A percentile compares a stretch with the other conserved stretches of the same genome.
These are phyloP conservation scores for Leguminivora glycinivorella DNA, from an alignment of 1,140 invertebrate species.

Conservation along the genomic window DNA sequence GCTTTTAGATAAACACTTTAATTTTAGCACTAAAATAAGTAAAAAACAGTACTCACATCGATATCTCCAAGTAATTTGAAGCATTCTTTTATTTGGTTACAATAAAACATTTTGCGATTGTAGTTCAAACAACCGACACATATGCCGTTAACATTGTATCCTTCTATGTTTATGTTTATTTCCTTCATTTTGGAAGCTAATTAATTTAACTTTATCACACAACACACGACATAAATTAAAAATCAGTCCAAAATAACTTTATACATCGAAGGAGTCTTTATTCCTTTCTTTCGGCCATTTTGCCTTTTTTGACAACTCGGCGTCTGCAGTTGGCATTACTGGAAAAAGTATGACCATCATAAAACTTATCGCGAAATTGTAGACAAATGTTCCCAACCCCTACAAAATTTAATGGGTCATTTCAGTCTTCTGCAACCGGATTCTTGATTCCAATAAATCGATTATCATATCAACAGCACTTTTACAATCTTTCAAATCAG, in stretches of 20 bases:
- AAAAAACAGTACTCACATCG: constrained; percentile 53
- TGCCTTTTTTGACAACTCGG: not conserved
- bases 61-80: constrained; percentile 62
- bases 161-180: constrained; percentile 74
- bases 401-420: too few relatives aligned
- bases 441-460: too few relatives aligned
- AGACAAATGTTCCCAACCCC: too few relatives aligned
- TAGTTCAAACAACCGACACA: constrained; percentile 70
- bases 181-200: constrained; percentile 57
- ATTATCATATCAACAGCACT: too few relatives aligned
- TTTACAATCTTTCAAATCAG: too few relatives aligned
- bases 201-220: constrained; percentile 30
- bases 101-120: constrained; percentile 63
- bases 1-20: not conserved
- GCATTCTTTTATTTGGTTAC: constrained; percentile 52
- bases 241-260: constrained; percentile 39
- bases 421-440: too few relatives aligned
- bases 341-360: not conserved
- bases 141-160: constrained; percentile 72
- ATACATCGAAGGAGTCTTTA: constrained; percentile 43
- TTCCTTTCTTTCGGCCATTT: constrained; percentile 27
- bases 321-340: not conserved
- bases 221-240: constrained; percentile 33
- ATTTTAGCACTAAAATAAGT: not conserved
- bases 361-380: not conserved